These are phyloP conservation scores for Meteorus colon DNA, from an alignment of 2,888 invertebrate species.

Conservation along the genomic window DNA sequence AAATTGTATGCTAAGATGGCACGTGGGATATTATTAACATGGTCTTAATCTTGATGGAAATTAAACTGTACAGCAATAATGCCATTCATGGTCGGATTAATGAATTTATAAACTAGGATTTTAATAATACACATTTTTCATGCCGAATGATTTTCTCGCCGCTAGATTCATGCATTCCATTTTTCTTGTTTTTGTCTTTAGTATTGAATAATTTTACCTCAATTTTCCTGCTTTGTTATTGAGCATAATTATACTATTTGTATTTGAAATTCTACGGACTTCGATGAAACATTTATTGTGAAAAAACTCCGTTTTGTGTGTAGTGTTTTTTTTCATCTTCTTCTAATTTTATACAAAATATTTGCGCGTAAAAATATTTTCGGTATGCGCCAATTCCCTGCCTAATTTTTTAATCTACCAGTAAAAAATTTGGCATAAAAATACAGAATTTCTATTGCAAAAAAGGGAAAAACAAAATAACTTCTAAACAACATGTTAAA, in stretches of 20 bases:
- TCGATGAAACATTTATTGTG: conserved; percentile 34
- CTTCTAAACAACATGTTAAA: conserved; percentile 38
- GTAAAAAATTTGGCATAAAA: conserved; percentile 33
- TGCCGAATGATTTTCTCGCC: conserved; percentile 56
- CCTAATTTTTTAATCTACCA: conserved; percentile 48
- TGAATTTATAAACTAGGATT: conserved; percentile 26
- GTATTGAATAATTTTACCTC: conserved; percentile 46
- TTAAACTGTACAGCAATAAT: conserved; percentile 43
- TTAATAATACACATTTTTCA: conserved; percentile 62
- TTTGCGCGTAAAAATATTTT: conserved; percentile 66
- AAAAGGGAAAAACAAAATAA: conserved; percentile 45
- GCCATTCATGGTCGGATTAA: not conserved
- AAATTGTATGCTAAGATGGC: conserved; percentile 58
- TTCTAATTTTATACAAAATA: conserved; percentile 47
- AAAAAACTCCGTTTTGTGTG: conserved; percentile 27
- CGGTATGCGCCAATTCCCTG: conserved; percentile 59
- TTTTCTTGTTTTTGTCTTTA: conserved; percentile 27
- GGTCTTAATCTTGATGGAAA: conserved; percentile 52
- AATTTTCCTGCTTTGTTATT: conserved; percentile 56
- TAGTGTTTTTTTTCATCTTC: not conserved
- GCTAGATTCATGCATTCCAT: conserved; percentile 46
- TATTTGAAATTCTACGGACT: conserved; percentile 48
- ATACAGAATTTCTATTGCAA: conserved; percentile 51
- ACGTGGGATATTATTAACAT: conserved; percentile 49
- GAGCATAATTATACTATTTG: conserved; percentile 53